Conservation (phyloP, 1,140 invertebrate genomes). For the Rhagoletis pomonella region DNA sequence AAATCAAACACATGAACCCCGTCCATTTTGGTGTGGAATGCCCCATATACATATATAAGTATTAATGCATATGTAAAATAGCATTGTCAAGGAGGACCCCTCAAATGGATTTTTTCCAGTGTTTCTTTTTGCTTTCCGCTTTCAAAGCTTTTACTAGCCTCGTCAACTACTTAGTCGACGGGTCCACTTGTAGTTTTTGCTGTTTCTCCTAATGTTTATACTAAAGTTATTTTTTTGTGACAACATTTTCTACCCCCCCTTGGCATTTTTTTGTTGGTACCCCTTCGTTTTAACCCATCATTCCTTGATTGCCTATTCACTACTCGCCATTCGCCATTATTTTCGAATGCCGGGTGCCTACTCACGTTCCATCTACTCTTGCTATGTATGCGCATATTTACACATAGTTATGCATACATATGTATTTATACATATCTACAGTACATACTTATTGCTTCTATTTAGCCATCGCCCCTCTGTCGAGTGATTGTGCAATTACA, state of each 20-base stretch:
- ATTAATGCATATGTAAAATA: not conserved
- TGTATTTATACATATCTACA: not conserved
- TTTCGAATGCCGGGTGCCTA: not conserved
- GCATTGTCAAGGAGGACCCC: constrained; percentile 18
- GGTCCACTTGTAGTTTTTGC: not conserved
- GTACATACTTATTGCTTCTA: not conserved
- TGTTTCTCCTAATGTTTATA: not conserved
- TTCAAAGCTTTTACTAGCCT: constrained; percentile 33
- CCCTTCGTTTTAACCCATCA: not conserved
- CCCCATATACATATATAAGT: not conserved
- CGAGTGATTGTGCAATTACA: not conserved
- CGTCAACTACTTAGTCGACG: constrained; percentile 7
- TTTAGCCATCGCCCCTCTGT: not conserved
- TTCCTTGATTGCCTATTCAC: constrained; percentile 42
- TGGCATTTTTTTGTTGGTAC: not conserved
- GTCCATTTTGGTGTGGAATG: no score
- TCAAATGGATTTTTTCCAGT: not conserved
- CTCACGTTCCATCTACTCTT: not conserved
- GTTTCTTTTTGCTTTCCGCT: no score
- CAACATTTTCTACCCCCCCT: not conserved
- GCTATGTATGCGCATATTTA: not conserved
- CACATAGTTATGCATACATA: not conserved
- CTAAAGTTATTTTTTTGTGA: constrained; percentile 34
- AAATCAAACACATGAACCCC: no score
- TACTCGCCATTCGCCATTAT: not conserved